These are phyloP conservation scores for Sebastes wilsoni DNA, from an alignment of 2,797 vertebrate species.

Conservation along the genomic window DNA sequence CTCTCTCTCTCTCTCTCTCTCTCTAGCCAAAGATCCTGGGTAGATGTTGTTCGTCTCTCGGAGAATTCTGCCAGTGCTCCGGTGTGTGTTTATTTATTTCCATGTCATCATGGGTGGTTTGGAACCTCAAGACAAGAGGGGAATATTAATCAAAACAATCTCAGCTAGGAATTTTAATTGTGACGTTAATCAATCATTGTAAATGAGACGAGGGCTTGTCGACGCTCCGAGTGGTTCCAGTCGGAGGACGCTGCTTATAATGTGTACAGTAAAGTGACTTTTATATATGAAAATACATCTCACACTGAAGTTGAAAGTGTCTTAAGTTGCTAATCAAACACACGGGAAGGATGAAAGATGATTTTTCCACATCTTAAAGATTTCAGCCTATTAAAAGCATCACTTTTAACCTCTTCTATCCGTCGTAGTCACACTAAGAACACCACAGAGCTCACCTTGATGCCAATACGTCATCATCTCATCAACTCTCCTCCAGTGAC, in stretches of 20 bases:
- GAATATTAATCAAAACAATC: conserved; percentile 76
- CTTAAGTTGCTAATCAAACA: neutral
- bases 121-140: conserved; percentile 81
- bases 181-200: conserved; percentile 75
- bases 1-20: neutral
- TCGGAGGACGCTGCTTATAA: neutral
- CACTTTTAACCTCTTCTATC: neutral
- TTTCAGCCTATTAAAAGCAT: neutral
- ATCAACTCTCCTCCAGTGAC: neutral
- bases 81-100: conserved; percentile 82
- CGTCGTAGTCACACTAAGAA: neutral
- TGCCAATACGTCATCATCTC: neutral
- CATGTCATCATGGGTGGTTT: conserved; percentile 88
- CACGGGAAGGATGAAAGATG: neutral
- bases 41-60: conserved; percentile 59
- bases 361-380: neutral
- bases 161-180: conserved; percentile 72
- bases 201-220: conserved; percentile 57
- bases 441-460: neutral
- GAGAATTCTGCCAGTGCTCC: conserved; percentile 60
- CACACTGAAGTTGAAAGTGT: neutral
- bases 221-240: neutral
- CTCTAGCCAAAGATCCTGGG: conserved; percentile 51
- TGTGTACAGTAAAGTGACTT: conserved; percentile 1
- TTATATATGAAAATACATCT: neutral